A percentile compares a stretch with the other conserved stretches of the same genome.
These are phyloP conservation scores for Eptesicus fuscus DNA, from an alignment of 2,113 vertebrate genomes.

Conservation along the genomic window DNA sequence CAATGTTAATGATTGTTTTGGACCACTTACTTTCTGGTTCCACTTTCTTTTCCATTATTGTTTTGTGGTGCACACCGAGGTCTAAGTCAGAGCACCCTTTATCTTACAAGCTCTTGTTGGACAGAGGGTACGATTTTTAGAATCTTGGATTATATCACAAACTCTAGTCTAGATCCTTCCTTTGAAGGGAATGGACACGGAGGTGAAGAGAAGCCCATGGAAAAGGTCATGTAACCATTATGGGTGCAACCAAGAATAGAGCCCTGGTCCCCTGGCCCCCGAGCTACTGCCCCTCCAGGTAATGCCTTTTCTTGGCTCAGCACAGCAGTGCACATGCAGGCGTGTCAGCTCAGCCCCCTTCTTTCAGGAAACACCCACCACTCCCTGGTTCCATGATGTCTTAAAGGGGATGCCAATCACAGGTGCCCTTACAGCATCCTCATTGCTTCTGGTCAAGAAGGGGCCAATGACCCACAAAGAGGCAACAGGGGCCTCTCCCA, in stretches of 20 bases:
- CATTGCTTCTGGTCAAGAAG: not conserved
- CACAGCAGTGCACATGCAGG: not conserved
- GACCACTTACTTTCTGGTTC: not conserved
- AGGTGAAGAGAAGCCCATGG: not conserved
- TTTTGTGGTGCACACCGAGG: not conserved
- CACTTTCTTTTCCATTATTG: not conserved
- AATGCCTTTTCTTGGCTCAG: not conserved
- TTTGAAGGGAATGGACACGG: not conserved
- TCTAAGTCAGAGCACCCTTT: not conserved
- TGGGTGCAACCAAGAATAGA: not conserved
- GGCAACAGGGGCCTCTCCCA: not conserved
- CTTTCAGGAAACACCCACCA: not conserved
- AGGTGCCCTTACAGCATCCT: not conserved
- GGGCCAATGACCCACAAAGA: not conserved
- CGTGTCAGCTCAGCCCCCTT: not conserved
- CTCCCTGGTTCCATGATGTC: not conserved
- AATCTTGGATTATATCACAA: not conserved
- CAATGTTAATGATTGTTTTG: not conserved
- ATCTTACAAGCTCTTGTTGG: not conserved
- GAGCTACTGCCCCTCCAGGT: not conserved
- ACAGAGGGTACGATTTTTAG: not conserved
- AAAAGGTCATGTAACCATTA: not conserved
- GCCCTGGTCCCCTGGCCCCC: not conserved
- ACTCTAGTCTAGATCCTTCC: not conserved
- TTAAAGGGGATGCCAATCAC: not conserved